These are phyloP conservation scores for Hemiscyllium ocellatum DNA, from an alignment of 2,113 vertebrate genomes.

Conservation along the genomic window DNA sequence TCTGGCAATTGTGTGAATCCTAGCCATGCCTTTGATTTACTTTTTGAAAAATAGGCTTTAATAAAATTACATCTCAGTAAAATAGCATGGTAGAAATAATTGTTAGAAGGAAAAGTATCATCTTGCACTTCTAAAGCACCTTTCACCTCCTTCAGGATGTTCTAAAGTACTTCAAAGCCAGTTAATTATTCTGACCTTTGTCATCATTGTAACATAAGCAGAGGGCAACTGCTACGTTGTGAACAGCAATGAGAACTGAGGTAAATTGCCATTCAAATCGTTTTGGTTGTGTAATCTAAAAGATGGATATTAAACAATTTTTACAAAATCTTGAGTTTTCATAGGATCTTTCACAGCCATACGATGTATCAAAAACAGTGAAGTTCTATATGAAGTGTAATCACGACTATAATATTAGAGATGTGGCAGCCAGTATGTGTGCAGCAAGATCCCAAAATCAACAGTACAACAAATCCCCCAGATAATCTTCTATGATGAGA, in stretches of 20 bases:
- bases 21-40: not conserved
- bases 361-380: not conserved
- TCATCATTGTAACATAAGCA: not conserved
- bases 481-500: too few species aligned
- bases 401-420: too few species aligned
- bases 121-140: not conserved
- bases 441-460: too few species aligned
- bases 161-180: not conserved
- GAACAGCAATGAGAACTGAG: not conserved
- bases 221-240: not conserved
- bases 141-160: not conserved
- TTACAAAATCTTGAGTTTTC: not conserved
- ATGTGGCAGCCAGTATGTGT: too few species aligned
- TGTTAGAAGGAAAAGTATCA: not conserved
- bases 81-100: not conserved
- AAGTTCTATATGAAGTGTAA: too few species aligned
- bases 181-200: not conserved
- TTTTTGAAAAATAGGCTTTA: not conserved
- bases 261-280: not conserved
- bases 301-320: not conserved
- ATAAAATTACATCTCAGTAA: not conserved
- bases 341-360: not conserved
- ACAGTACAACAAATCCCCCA: too few species aligned
- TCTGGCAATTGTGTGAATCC: not conserved
- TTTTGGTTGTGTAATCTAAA: not conserved